Conservation (phyloP, 2,888 invertebrate genomes). For the Cepaea hortensis region DNA sequence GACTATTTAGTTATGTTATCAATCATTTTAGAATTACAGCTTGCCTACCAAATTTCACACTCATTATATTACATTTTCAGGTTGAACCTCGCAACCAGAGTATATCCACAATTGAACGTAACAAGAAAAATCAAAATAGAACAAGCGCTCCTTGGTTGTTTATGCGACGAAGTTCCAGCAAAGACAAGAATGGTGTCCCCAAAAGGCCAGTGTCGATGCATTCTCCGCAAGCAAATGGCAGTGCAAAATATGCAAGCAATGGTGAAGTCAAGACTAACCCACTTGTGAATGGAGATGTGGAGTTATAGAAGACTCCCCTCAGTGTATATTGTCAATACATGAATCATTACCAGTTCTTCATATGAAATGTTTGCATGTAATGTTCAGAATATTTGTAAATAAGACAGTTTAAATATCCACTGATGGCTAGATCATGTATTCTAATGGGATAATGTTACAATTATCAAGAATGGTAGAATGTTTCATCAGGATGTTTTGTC, state of each 20-base stretch:
- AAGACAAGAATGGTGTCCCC: conserved; percentile 55
- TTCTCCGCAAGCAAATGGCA: conserved; percentile 31
- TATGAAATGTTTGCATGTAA: too few species aligned
- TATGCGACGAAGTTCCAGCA: conserved; percentile 63
- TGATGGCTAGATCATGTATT: too few species aligned
- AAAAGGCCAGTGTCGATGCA: conserved; percentile 24
- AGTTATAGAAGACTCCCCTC: conserved; percentile 7
- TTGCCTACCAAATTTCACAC: neutral
- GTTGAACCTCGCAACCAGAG: conserved; percentile 25
- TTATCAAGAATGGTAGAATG: too few species aligned
- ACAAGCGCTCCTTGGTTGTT: conserved; percentile 72
- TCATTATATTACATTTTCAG: neutral
- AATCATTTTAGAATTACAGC: too few species aligned
- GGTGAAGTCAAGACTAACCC: conserved; percentile 20
- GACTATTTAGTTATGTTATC: too few species aligned
- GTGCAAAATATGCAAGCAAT: conserved; percentile 35
- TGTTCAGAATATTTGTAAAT: too few species aligned
- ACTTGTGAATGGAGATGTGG: conserved; percentile 29
- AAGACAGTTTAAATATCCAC: too few species aligned
- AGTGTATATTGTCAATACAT: too few species aligned
- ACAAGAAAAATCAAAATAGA: conserved; percentile 59
- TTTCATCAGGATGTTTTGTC: too few species aligned
- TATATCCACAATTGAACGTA: conserved; percentile 52
- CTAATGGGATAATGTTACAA: too few species aligned
- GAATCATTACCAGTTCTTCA: too few species aligned